These are phyloP conservation scores for Acholoe squamosa DNA, from an alignment of 2,888 invertebrate genomes.

Conservation along the genomic window DNA sequence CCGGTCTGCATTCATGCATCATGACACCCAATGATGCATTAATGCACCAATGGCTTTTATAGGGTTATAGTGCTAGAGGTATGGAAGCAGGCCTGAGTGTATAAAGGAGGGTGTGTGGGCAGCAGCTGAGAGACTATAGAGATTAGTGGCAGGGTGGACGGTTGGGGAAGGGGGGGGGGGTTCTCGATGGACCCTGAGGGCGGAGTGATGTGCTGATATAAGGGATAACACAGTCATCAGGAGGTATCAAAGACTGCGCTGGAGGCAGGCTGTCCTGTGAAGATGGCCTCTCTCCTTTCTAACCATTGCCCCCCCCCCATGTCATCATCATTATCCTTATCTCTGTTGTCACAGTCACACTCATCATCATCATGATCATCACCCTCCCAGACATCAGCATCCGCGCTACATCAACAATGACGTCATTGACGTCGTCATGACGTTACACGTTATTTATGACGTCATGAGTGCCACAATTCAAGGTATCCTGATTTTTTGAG, in stretches of 20 bases:
- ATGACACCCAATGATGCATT: no score
- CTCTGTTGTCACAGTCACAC: not conserved
- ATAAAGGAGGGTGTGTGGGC: not conserved
- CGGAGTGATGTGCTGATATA: not conserved
- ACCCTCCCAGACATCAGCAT: not conserved
- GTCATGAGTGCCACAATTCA: not conserved
- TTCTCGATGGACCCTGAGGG: not conserved
- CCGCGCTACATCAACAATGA: not conserved
- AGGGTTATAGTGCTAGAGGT: no score
- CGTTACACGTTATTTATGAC: not conserved
- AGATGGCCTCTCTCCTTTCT: not conserved
- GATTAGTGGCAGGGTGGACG: no score
- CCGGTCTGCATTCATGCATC: no score
- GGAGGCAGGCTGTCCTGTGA: not conserved
- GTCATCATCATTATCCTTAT: slow-evolving; percentile 33
- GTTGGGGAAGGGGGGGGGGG: not conserved
- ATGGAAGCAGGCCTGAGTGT: not conserved
- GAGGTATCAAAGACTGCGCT: slow-evolving; percentile 16
- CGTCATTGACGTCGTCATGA: not conserved
- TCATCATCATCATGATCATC: slow-evolving; percentile 33
- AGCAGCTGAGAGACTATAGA: no score
- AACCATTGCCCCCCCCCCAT: not conserved
- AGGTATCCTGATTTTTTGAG: no score
- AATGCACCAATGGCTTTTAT: no score
- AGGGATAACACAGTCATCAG: not conserved